Evolutionary conservation across 1,140 invertebrate species (phyloP).

Genomic region (Chionoecetes opilio): DNA sequence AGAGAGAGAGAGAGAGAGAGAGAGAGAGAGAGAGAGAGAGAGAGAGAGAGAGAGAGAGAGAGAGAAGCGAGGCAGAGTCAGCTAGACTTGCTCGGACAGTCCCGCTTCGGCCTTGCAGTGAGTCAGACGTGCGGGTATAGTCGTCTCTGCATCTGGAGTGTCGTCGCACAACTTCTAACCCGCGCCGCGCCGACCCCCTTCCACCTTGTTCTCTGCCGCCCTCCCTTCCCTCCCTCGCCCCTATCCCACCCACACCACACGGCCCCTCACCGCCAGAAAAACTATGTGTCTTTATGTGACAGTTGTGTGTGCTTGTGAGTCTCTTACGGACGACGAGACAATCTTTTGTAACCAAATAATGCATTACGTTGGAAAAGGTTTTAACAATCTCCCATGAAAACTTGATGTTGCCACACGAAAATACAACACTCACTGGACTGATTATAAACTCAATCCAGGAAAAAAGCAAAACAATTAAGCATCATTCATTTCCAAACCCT

Average conservation of each 20-base stretch:
- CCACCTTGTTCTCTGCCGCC: background rate
- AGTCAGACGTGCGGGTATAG: background rate
- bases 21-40: constrained; percentile 19
- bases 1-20: no score
- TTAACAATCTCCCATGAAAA: no score
- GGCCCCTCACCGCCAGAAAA: background rate
- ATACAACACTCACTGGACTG: no score
- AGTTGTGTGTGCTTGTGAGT: background rate
- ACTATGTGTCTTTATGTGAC: background rate
- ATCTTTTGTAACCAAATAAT: no score
- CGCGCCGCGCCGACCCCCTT: background rate
- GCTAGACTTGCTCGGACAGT: background rate
- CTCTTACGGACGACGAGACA: no score
- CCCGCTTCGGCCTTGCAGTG: constrained; percentile 12
- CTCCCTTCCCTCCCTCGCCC: background rate
- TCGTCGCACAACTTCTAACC: background rate
- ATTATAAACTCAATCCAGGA: no score
- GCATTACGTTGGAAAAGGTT: no score
- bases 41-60: constrained; percentile 27
- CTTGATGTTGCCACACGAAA: no score
- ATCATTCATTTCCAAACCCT: no score
- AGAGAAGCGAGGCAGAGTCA: background rate
- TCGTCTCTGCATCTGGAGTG: background rate
- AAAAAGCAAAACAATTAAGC: no score
- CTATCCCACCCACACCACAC: background rate